Evolutionary conservation across 2,113 vertebrate species (phyloP).

Genomic region (Crotalus viridis): DNA sequence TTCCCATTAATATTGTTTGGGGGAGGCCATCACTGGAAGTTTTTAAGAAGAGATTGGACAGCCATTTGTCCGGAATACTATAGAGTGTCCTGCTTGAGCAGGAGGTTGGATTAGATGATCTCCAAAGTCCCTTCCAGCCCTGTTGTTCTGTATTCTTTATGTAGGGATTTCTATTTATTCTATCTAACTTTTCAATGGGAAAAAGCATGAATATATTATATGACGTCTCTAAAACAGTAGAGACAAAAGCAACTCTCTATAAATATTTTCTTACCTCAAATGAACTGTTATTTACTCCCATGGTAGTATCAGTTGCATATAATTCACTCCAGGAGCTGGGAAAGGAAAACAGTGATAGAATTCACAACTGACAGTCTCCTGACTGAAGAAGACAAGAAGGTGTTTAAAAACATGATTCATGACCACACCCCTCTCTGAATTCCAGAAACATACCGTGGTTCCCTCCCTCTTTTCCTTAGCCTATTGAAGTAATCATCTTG

Average conservation of each 20-base stretch:
- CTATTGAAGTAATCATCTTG: constrained; percentile 43
- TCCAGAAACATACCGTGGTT: constrained; percentile 40
- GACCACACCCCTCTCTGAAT: constrained; percentile 48
- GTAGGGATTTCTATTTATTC: not conserved
- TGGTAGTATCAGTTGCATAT: constrained; percentile 46
- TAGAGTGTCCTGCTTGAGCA: not conserved
- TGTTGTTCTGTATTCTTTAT: not conserved
- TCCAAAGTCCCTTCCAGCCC: not conserved
- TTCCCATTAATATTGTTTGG: not conserved
- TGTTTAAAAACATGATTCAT: constrained; percentile 50
- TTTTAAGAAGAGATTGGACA: not conserved
- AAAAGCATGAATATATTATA: not conserved
- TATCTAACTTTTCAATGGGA: not conserved
- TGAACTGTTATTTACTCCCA: constrained; percentile 67
- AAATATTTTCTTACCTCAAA: constrained; percentile 59
- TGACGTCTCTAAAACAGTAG: not conserved
- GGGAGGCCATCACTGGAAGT: not conserved
- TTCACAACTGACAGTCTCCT: not conserved
- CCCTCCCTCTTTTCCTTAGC: constrained; percentile 54
- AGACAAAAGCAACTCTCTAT: not conserved
- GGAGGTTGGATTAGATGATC: not conserved
- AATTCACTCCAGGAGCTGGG: constrained; percentile 35
- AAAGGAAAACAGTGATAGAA: fast-evolving
- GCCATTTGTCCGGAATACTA: not conserved
- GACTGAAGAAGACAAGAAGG: constrained; percentile 39